Base-by-base conservation (phyloP, 2,797 vertebrate species). In the Vespertilio murinus region DNA sequence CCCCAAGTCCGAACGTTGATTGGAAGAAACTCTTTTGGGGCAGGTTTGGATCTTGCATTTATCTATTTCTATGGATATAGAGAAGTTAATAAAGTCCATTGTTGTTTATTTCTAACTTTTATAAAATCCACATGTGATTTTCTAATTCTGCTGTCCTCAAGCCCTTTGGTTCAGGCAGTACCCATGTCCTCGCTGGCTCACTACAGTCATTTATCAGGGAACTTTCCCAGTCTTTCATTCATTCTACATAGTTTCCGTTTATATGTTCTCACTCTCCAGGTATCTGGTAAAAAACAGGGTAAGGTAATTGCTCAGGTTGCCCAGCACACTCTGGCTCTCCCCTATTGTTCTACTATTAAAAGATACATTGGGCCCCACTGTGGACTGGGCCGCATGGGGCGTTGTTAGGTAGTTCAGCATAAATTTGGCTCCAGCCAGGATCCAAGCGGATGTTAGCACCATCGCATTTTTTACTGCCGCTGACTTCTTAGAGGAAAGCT, bases 121-220 rank as follows among this genome's bases (percentile, higher is more conserved):
- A 59, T 42, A 38, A 89, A 93, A 71, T 70, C 35, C 18, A 25
- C 73, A 54, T 69, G 77, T 84, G 30, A 49, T 40, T 80, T 81
- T 91, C 61, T 83, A 79, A 73, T 79, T 88, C 61, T 93, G 78
- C 69, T 94, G 65, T 69, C 59, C 18, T 93, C 28, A 83, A 45
- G 18, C 4, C 10, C 20, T 16, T 10, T 30, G 33, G 23, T 59
- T 69, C 40, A 81, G 80, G 20, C 23, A 56, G 47, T 61, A 17
- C 23, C 87, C 22, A 74, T 22, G 11, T 88, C 30, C 38, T 42
- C 67, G 45, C 23, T 84, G 75, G 28, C 40, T 75, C 35, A 47
- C 23, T 10, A 33, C 4, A 89, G 84, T 7, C 67, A 45, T 83
- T 79, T 73, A 33, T 93, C 28, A n/a, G 87, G 64, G 64, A 20